Evolutionary conservation across 2,797 vertebrate genomes (phyloP), one percentile per base, ranked within the genome.

Genomic region (Brotula barbata): DNA sequence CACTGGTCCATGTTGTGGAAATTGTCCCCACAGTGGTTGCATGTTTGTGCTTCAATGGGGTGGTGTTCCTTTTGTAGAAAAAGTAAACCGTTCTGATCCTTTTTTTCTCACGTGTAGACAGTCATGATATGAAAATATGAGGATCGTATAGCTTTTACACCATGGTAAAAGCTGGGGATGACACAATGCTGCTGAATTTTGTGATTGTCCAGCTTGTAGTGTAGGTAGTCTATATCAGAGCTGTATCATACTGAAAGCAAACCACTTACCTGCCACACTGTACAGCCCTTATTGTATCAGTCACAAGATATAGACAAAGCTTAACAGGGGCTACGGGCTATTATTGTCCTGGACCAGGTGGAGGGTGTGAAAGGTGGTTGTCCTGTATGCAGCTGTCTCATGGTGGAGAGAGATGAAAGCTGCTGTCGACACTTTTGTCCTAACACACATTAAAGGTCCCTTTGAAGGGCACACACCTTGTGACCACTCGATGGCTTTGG

Each of bases 361-460:
- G 64, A 49, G 5, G 33, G 55, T 10, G 48, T 52, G 51, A 51
- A 45, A 17, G 59, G 44, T 47, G n/a, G 25, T 7, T 16, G 33
- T 7, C 31, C 64, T 44, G 31, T 21, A 6, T 57, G 78, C 82
- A 69, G 77, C 74, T 81, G 85, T 70, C 71, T 79, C 44, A 3
- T 61, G 71, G 67, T 15, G 28, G 60, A 56, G 40, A 33, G 48
- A 58, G 69, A 86, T 85, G 75, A 88, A 88, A 85, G 80, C 64
- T 62, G 6, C 59, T 68, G 65, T 76, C 63, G 4, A 77, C 81
- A 84, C 72, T 75, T 88, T 81, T 85, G 75, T 82, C 75, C 71
- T 36, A 8, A 37, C 60, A 20, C 70, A 80, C 78, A 87, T 88
- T 83, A 87, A 85, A 86, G 76, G 76, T 78, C 76, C 53, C 79